Evolutionary conservation across 2,113 vertebrate genomes (phyloP), one percentile per base, ranked within the genome.

Genomic region (Pelodiscus sinensis): DNA sequence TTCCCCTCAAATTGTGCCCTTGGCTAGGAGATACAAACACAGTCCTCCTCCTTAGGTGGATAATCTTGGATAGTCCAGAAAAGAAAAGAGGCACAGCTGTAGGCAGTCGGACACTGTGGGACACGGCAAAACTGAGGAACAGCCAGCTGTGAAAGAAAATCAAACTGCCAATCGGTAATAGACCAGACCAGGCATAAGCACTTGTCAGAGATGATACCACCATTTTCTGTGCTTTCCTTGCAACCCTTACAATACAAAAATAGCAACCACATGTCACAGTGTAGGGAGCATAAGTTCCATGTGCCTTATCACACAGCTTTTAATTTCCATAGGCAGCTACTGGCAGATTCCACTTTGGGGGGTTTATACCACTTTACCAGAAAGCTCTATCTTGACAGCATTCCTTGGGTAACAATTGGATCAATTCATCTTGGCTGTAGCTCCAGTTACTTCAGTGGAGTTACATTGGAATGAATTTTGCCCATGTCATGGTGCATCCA

Each of bases 61-160:
- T 95, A 96, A 91, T 78, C 82, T 91, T 84, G 93, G 88, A 91
- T 90, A 95, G 4, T 75, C 44, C 71, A 38, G 71, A 44, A 75
- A 75, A 19, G 10, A 75, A 44, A 38, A 35, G 35, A 75, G 35
- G 71, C 35, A 44, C 35, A 75, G 24, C 35, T 50, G 71, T 4
- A 22, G 79, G 71, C 73, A 81, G 51, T 0, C 0, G 19, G 44
- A 73, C 24, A 38, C 27, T 5, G 80, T 58, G 80, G 38, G 35
- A 85, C 83, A 52, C 4, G 73, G 87, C 78, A 89, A 95, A 92
- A 95, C 0, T 11, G 65, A 92, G 81, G 89, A 81, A 90, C 14
- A 5, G 35, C 31, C 79, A 90, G 77, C 38, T 31, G 81, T 51
- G 35, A 84, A 93, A 44, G 44, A 83, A 86, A 58, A 31, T 79